These are phyloP conservation scores for Acromyrmex echinatior DNA, from an alignment of 1,140 invertebrate genomes.

Conservation along the genomic window DNA sequence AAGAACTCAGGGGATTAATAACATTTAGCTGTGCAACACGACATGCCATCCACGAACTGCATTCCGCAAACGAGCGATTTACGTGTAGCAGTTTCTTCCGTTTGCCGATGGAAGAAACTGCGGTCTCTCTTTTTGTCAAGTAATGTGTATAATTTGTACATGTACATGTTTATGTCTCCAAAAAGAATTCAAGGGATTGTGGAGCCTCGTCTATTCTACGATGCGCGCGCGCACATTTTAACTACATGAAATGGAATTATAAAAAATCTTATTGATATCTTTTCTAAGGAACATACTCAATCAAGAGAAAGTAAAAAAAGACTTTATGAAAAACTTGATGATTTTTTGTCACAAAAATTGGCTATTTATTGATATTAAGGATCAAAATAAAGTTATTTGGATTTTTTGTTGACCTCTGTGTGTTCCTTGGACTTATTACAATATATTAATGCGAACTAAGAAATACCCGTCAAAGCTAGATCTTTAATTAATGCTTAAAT, in stretches of 20 bases:
- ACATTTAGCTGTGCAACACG: constrained; percentile 7
- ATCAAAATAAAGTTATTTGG: too few relatives aligned
- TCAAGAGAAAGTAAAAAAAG: too few relatives aligned
- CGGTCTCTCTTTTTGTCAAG: neutral
- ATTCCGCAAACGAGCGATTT: neutral
- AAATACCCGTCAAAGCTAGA: too few relatives aligned
- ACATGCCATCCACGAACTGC: constrained; percentile 27
- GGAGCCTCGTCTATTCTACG: neutral
- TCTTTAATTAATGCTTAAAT: too few relatives aligned
- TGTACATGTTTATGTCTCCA: neutral
- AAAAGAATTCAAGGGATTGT: neutral
- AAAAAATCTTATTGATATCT: neutral
- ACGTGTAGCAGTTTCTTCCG: too few relatives aligned
- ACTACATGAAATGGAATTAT: neutral
- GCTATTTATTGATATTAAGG: neutral
- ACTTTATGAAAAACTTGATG: too few relatives aligned
- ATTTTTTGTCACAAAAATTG: too few relatives aligned
- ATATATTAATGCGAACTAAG: too few relatives aligned
- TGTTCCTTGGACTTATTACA: neutral
- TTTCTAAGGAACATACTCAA: too few relatives aligned
- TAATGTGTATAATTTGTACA: neutral
- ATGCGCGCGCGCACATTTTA: neutral
- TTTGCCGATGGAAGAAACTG: neutral
- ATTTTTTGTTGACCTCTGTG: too few relatives aligned
- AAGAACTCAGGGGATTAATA: neutral